These are phyloP conservation scores for Chaenocephalus aceratus DNA, from an alignment of 2,113 vertebrate genomes.

Conservation along the genomic window DNA sequence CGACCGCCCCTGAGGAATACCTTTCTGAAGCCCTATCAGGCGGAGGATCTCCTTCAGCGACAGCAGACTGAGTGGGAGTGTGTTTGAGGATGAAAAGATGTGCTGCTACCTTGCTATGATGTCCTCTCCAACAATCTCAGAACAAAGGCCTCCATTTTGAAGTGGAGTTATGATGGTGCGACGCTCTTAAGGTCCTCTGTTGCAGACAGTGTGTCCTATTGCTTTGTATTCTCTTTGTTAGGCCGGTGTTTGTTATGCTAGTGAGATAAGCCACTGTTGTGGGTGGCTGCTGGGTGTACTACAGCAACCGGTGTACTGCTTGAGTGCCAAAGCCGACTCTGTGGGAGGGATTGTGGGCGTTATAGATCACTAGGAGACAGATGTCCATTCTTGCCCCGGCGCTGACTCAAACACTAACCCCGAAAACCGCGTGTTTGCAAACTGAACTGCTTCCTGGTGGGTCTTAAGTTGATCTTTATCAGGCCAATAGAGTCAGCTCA, in stretches of 20 bases:
- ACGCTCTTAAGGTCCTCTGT: conserved; percentile 62
- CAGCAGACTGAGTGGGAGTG: conserved; percentile 61
- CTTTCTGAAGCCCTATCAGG: conserved; percentile 80
- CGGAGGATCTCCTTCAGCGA: conserved; percentile 78
- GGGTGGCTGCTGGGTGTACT: conserved; percentile 65
- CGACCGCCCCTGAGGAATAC: conserved; percentile 81
- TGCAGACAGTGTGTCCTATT: conserved; percentile 55
- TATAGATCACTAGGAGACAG: conserved; percentile 73
- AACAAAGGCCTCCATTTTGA: conserved; percentile 76
- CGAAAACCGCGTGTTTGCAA: conserved; percentile 59
- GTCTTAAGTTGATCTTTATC: conserved; percentile 61
- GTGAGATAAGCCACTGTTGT: conserved; percentile 73
- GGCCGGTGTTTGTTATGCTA: conserved; percentile 69
- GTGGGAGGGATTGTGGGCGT: conserved; percentile 72
- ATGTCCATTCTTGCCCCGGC: conserved; percentile 72
- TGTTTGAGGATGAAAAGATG: conserved; percentile 76
- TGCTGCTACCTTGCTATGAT: conserved; percentile 71
- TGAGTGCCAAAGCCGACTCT: conserved; percentile 70
- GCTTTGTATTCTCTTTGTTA: conserved; percentile 67
- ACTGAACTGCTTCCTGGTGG: conserved; percentile 63
- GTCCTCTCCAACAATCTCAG: conserved; percentile 68
- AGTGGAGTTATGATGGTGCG: conserved; percentile 69
- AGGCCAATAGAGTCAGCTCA: conserved; percentile 32
- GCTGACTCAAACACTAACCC: conserved; percentile 66
- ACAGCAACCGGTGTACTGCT: conserved; percentile 66